These are phyloP conservation scores for Semnornis frantzii DNA, from an alignment of 2,113 vertebrate genomes.

Conservation along the genomic window DNA sequence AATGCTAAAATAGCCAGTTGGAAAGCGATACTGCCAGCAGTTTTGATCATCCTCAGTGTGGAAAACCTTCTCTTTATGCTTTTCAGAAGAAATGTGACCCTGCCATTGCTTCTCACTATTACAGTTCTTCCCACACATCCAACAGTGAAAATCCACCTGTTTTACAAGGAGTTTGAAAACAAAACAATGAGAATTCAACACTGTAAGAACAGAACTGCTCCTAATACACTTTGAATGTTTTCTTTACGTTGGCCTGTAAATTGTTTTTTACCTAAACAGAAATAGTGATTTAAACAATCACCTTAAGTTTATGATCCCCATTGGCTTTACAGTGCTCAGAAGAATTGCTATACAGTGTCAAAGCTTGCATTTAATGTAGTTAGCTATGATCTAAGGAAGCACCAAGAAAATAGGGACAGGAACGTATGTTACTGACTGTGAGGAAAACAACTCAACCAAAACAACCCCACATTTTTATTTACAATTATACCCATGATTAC, in stretches of 20 bases:
- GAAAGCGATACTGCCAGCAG: conserved; percentile 98
- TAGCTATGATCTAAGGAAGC: background rate
- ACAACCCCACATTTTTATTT: background rate
- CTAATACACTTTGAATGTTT: background rate
- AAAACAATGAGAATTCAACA: background rate
- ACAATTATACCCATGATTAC: background rate
- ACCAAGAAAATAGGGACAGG: background rate
- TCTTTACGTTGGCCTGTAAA: background rate
- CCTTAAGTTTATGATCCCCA: background rate
- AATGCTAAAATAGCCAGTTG: conserved; percentile 91
- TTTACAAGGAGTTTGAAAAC: background rate
- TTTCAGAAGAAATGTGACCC: conserved; percentile 97
- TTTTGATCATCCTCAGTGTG: conserved; percentile 96
- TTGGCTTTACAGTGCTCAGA: background rate
- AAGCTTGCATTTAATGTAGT: background rate
- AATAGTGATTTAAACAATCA: background rate
- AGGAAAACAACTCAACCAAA: background rate
- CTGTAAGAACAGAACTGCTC: background rate
- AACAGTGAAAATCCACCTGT: conserved; percentile 96
- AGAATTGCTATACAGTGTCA: background rate
- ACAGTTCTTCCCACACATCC: conserved; percentile 98
- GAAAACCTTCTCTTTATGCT: conserved; percentile 97
- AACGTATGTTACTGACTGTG: background rate
- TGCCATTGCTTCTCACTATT: conserved; percentile 99
- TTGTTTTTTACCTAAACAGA: background rate